phyloP scores from a whole-genome alignment of 1,140 invertebrate species.

The Geopemphigus sp. region DNA sequence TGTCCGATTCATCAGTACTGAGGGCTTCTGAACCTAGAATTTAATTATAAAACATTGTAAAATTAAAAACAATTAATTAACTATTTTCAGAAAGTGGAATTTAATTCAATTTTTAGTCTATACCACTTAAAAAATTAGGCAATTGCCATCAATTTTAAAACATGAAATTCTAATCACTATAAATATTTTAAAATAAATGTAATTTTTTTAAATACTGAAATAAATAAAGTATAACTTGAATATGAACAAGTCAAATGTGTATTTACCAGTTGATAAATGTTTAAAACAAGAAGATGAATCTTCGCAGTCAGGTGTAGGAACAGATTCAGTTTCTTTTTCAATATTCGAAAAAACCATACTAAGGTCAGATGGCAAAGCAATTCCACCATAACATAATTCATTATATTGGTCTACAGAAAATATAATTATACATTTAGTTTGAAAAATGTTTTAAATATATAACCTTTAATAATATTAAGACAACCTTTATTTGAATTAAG shows the following conservation, averaged over 20 bases:
- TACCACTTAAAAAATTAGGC: too few species aligned
- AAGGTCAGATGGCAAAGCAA: constrained; percentile 33
- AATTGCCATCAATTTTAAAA: too few species aligned
- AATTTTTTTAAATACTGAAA: too few species aligned
- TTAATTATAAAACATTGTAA: neutral
- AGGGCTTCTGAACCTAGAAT: constrained; percentile 37
- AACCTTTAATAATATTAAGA: constrained; percentile 19
- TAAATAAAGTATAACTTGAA: neutral
- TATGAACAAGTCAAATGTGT: neutral
- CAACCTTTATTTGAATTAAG: constrained; percentile 3
- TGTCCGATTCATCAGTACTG: constrained; percentile 47
- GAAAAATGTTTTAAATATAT: neutral
- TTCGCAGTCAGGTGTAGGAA: constrained; percentile 42
- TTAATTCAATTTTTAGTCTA: too few species aligned
- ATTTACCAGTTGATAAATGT: constrained; percentile 29
- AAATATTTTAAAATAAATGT: too few species aligned
- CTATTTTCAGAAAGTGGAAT: too few species aligned
- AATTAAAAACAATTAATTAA: neutral
- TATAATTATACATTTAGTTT: neutral
- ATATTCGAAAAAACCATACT: constrained; percentile 27
- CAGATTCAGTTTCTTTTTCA: constrained; percentile 38
- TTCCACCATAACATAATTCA: constrained; percentile 37
- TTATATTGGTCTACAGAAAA: constrained; percentile 28
- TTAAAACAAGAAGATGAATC: constrained; percentile 42
- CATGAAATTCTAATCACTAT: too few species aligned